Evolutionary conservation across 92 coral and sea anemone species (phyloP), one percentile per base, ranked within the genome.

Genomic region (Plumapathes pennacea): DNA sequence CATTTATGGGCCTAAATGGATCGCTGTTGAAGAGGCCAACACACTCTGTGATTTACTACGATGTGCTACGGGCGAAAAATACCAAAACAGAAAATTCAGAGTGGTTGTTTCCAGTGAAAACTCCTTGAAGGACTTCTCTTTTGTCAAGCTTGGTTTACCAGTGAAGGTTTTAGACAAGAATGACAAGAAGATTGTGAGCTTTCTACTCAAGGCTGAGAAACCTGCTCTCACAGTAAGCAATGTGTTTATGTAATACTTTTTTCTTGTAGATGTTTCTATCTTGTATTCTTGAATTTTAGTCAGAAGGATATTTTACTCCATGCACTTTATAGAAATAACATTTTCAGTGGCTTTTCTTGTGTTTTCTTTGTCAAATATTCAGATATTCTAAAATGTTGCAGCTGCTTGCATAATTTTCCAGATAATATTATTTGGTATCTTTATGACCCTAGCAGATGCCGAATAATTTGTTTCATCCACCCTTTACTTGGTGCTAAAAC

Each of bases 81-180:
- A 81, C 56, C 44, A 75, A 9, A 61, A 67, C 68, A 60, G 81
- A 44, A 83, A 53, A 46, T 58, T 87, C 10, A 65, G 78, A 59
- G 96, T 87, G 45, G 89, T 87, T 49, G 96, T 87, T 72, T 64
- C 90, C 50, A 76, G 86, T 67, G 96, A 87, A 66, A 70, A 66
- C 20, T 71, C 86, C 8, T 29, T 73, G 46, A 74, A 50, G 50
- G 71, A 76, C 38, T 64, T 83, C 46, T 74, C 80, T 40, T 63
- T 66, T 30, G 83, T 79, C 26, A 84, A 63, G 13, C 69, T 87
- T 25, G 74, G 64, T 36, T 78, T 71, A n/a, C 82, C 86, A 30
- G 83, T 87, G 23, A 66, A 69, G 55, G 22, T 81, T 36, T 57
- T 87, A 32, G 82, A 87, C 31, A 74, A 73, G 53, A 66, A 58